These are phyloP conservation scores for Halcyon smyrnensis DNA, from an alignment of 2,797 vertebrate genomes.

Conservation along the genomic window DNA sequence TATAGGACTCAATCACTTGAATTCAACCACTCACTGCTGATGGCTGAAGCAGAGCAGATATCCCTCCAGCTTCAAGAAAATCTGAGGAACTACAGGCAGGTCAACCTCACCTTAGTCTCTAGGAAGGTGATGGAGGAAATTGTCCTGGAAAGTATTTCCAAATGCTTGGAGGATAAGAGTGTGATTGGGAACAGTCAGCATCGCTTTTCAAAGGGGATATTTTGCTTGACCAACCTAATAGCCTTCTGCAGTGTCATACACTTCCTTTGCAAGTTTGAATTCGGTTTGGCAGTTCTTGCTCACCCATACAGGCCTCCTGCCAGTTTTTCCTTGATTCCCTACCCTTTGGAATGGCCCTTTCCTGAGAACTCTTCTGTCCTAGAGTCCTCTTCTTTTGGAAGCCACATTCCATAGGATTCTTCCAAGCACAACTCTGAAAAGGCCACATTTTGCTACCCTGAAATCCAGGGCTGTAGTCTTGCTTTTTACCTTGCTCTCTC, in stretches of 20 bases:
- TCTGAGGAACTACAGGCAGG: background rate
- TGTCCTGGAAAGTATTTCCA: background rate
- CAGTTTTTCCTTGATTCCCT: background rate
- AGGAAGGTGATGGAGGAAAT: background rate
- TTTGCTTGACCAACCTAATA: background rate
- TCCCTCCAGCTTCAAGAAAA: background rate
- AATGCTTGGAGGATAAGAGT: background rate
- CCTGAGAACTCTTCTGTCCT: background rate
- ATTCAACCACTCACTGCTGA: background rate
- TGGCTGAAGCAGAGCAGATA: background rate
- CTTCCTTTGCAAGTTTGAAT: background rate
- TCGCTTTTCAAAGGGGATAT: background rate
- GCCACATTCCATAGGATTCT: background rate
- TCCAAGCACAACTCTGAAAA: background rate
- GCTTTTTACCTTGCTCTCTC: background rate
- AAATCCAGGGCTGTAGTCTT: background rate
- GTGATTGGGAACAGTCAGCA: background rate
- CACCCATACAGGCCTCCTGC: background rate
- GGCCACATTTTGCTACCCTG: background rate
- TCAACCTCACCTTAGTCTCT: background rate
- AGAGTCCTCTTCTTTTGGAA: background rate
- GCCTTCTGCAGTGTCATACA: background rate
- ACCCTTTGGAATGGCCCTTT: background rate
- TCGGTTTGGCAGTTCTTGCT: background rate
- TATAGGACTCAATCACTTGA: background rate